Base-by-base conservation (phyloP, 2,113 vertebrate genomes). In the Chlorodrepanis virens region DNA sequence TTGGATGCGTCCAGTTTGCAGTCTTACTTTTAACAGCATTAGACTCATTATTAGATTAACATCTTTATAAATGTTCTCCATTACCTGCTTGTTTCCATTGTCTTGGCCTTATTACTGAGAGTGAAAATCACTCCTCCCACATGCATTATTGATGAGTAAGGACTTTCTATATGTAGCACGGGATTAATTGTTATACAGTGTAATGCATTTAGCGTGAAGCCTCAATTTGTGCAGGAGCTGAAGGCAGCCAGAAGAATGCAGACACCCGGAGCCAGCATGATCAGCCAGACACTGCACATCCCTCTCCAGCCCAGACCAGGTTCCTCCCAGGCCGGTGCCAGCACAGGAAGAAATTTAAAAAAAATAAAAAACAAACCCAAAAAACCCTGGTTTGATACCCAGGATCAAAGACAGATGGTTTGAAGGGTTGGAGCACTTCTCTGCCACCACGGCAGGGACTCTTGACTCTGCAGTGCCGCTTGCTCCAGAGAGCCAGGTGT, bases 1-100 rank as follows among this genome's bases (percentile, higher is more conserved):
- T 97, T 93, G 81, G 97, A 97, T 96, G 95, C 95, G 97, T 97
- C 98, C 98, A 97, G 98, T 96, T 97, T 96, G 96, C 97, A 97
- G 97, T 95, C 78, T 72, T 95, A 95, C 80, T 74, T 96, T 94
- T 97, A 98, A 97, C 97, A 97, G 97, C 96, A 68, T 95, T 83
- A 56, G 47, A 25, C 96, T 98, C 97, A 88, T 98, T 97, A 98
- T 95, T 57, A 83, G 96, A 97, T 96, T 97, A 96, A 97, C 96
- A 97, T 97, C 94, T 47, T 98, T 98, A 98, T 94, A 93, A 97
- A 98, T 94, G 90, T 95, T 91, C 56, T 90, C 98, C 97, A 97
- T 98, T 98, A 98, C 97, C 97, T 98, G 95, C 97, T 96, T 97
- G 95, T 97, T 97, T 94, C 96, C 96, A 97, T 97, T 97, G 97